Evolutionary conservation across 2,113 vertebrate genomes (phyloP).

Genomic region (Oncorhynchus nerka): DNA sequence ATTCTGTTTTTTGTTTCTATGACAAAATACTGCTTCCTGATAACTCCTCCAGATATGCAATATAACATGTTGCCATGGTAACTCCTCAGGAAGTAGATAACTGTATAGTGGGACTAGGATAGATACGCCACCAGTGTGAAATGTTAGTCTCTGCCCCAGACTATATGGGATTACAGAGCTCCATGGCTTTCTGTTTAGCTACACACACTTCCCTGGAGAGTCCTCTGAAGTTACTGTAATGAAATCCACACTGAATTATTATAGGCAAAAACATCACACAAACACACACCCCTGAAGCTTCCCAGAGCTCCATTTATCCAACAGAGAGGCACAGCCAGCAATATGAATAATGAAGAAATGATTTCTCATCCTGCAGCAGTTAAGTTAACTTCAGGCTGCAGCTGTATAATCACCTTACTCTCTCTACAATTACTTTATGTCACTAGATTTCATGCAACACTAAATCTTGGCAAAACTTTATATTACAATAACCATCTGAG

Average conservation of each 20-base stretch:
- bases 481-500: no score
- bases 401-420: not conserved
- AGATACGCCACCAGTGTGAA: no score
- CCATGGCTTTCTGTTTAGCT: no score
- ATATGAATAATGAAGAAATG: not conserved
- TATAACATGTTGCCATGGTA: conserved; percentile 42
- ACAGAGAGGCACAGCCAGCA: not conserved
- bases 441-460: not conserved
- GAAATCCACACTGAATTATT: conserved; percentile 25
- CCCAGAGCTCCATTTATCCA: not conserved
- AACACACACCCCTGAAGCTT: not conserved
- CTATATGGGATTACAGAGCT: no score
- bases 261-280: not conserved
- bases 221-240: conserved; percentile 13
- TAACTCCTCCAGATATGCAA: not conserved
- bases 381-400: not conserved
- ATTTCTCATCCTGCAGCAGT: not conserved
- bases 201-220: conserved; percentile 13
- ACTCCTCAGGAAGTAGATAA: no score
- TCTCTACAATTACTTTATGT: not conserved
- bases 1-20: conserved; percentile 4
- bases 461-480: no score
- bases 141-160: no score
- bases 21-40: not conserved
- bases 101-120: no score